phyloP scores from a whole-genome alignment of 2,797 vertebrate species.

The Enteromius unitaeniatus region DNA sequence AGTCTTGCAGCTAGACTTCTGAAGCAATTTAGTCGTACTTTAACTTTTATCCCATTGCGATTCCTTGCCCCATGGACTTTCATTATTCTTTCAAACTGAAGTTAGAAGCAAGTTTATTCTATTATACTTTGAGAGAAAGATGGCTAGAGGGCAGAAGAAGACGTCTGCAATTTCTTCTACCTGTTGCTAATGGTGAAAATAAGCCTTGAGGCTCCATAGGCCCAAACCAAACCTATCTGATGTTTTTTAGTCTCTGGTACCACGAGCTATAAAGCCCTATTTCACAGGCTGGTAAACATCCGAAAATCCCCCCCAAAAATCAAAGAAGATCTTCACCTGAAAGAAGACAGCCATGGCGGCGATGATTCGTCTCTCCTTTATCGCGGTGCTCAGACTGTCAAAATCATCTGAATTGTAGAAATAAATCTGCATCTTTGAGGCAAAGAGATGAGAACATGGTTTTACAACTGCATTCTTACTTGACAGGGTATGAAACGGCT shows the following conservation, averaged over 20 bases:
- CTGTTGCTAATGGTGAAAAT: conserved; percentile 27
- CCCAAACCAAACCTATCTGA: conserved; percentile 3
- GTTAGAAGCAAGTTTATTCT: not conserved
- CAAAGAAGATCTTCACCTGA: conserved; percentile 80
- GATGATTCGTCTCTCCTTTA: conserved; percentile 92
- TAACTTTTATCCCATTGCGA: not conserved
- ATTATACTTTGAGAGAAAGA: conserved; percentile 16
- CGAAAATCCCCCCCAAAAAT: conserved; percentile 1
- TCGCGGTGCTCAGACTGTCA: conserved; percentile 92
- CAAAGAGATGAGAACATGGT: conserved; percentile 64
- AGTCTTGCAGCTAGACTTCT: conserved; percentile 15
- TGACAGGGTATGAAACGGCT: conserved; percentile 42
- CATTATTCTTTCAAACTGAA: conserved; percentile 19
- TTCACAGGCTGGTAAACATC: conserved; percentile 28
- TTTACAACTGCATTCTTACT: conserved; percentile 44
- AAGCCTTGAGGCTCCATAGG: not conserved
- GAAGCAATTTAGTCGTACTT: not conserved
- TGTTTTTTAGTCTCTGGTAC: conserved; percentile 21
- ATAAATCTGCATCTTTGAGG: conserved; percentile 97
- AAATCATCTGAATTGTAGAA: conserved; percentile 99
- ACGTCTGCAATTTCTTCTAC: not conserved
- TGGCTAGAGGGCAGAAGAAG: not conserved
- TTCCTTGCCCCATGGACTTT: conserved; percentile 3
- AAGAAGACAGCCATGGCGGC: conserved; percentile 96
- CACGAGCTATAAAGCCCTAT: conserved; percentile 13